phyloP scores from a whole-genome alignment of 92 coral and sea anemone genomes.

The Palythoa grandis region DNA sequence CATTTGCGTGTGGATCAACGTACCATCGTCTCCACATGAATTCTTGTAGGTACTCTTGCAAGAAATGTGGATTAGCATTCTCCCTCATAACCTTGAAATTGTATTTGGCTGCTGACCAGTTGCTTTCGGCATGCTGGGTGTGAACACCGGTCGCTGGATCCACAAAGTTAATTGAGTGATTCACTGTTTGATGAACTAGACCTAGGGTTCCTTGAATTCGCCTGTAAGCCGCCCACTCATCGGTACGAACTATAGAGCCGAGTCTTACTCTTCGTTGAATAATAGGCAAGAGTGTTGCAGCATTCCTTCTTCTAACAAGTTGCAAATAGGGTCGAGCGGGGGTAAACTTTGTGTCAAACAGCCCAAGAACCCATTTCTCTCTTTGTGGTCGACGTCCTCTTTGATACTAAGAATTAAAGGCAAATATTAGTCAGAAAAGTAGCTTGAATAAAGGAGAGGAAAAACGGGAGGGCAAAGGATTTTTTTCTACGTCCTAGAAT shows the following conservation, averaged over 20 bases:
- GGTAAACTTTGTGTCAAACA: conserved; percentile 51
- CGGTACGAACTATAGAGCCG: conserved; percentile 57
- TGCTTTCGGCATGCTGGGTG: conserved; percentile 23
- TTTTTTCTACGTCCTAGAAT: too few relatives aligned
- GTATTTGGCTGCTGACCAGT: background rate
- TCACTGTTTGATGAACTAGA: conserved; percentile 36
- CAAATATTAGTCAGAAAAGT: too few relatives aligned
- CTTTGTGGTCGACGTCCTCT: conserved; percentile 54
- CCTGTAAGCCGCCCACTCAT: conserved; percentile 57
- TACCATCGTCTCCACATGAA: conserved; percentile 49
- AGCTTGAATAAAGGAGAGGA: conserved; percentile 14
- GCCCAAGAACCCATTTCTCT: conserved; percentile 58
- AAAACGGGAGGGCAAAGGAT: too few relatives aligned
- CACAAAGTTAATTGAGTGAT: conserved; percentile 51
- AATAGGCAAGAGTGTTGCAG: conserved; percentile 42
- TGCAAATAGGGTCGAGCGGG: conserved; percentile 54
- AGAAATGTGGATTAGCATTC: background rate
- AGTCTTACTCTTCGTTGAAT: conserved; percentile 44
- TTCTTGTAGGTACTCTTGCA: conserved; percentile 49
- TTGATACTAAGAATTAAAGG: conserved; percentile 43
- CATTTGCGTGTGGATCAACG: background rate
- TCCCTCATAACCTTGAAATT: conserved; percentile 24
- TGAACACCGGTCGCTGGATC: conserved; percentile 55
- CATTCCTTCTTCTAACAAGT: conserved; percentile 51
- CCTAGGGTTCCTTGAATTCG: conserved; percentile 51